Percentiles rank a stretch among this genome's conserved stretches.
Conservation (phyloP, 2,113 vertebrate species). For the Euleptes europaea region DNA sequence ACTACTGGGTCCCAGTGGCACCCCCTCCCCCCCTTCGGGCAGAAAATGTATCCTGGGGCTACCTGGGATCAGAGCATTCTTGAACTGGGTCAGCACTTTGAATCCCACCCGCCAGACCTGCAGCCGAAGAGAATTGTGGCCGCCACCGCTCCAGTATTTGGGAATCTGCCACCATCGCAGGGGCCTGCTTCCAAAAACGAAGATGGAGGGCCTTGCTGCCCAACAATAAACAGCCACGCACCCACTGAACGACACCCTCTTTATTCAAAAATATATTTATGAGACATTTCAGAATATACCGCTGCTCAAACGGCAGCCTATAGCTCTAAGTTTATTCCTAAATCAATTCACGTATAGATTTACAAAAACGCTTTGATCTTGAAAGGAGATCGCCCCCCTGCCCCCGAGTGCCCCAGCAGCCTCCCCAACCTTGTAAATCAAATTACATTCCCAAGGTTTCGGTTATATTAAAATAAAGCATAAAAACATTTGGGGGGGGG, state of each 20-base stretch:
- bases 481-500: too few relatives aligned
- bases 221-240: conserved; percentile 5
- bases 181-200: not conserved
- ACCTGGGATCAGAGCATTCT: not conserved
- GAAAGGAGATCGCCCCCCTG: conserved; percentile 53
- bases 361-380: conserved; percentile 65
- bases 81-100: not conserved
- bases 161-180: not conserved
- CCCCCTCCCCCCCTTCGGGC: too few relatives aligned
- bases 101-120: not conserved
- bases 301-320: conserved; percentile 75
- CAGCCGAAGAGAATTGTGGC: too few relatives aligned
- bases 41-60: too few relatives aligned
- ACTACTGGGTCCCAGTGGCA: too few relatives aligned
- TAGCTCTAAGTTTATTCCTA: conserved; percentile 81
- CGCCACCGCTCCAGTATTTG: too few relatives aligned
- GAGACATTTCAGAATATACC: conserved; percentile 84
- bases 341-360: conserved; percentile 76
- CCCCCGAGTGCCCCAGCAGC: conserved; percentile 26
- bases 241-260: conserved; percentile 76
- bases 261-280: conserved; percentile 88
- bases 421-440: conserved; percentile 68
- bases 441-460: conserved; percentile 64
- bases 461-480: conserved; percentile 21
- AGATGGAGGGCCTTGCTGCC: not conserved